phyloP scores from a whole-genome alignment of 2,113 vertebrate genomes.

The Sylvia atricapilla region DNA sequence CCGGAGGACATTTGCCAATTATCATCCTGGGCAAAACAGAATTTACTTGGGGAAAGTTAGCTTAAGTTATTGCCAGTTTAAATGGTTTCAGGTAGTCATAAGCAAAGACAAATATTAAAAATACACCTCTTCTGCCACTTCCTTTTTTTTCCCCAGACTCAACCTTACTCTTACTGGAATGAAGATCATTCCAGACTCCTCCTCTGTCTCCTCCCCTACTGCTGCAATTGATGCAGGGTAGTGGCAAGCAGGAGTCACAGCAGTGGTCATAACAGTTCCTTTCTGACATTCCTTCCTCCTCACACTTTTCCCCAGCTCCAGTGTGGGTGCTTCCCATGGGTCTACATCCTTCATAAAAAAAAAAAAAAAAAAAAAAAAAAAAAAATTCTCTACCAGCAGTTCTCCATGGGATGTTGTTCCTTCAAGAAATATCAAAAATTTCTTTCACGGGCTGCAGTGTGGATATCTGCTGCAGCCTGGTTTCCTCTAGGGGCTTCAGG shows the following conservation, averaged over 20 bases:
- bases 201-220: background rate
- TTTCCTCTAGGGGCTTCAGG: background rate
- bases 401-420: background rate
- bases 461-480: background rate
- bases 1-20: background rate
- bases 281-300: background rate
- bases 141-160: background rate
- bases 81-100: background rate
- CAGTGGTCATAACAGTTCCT: background rate
- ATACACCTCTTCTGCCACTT: background rate
- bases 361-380: background rate
- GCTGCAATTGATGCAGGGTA: background rate
- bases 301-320: background rate
- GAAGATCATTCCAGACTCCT: background rate
- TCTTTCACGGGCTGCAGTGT: background rate
- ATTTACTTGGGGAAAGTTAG: background rate
- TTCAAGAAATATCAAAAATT: background rate
- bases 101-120: background rate
- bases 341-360: background rate
- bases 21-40: background rate
- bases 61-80: background rate
- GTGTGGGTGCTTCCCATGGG: fast-evolving
- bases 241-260: background rate
- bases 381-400: background rate
- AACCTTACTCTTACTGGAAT: background rate